Evolutionary conservation across 2,797 vertebrate genomes (phyloP), one percentile per base, ranked within the genome.

Genomic region (Sebastes trivittatus): DNA sequence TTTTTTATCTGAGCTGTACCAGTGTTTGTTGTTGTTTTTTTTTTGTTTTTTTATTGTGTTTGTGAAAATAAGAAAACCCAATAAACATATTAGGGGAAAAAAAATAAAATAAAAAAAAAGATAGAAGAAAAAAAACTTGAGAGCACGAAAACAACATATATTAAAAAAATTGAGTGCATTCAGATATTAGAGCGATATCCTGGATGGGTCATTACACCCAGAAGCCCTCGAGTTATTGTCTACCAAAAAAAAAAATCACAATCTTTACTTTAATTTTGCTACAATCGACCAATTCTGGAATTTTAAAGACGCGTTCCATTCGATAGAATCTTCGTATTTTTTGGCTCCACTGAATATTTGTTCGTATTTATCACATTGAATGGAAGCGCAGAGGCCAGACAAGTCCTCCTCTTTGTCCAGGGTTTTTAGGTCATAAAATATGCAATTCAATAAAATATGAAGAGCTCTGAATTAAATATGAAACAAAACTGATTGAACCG

Each of bases 391-490:
- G 16, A 18, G 74, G 61, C 36, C 61, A 72, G 65, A 90, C 81
- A 83, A 29, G 69, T 65, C 5, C 55, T 42, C 1, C 82, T 87
- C 87, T 90, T 91, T 92, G 86, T 89, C 86, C 82, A 14, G 5
- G 85, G 27, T 75, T 91, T 90, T 81, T 5, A 34, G 69, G 6
- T 87, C 86, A 92, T 93, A 32, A 92, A 94, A 93, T 82, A 94
- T 93, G 81, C 34, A 94, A 56, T 71, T 56, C 22, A 69, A 91
- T 94, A 85, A 94, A 94, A 93, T 87, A 93, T 92, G 88, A 83
- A 91, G 80, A 73, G 20, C 10, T 6, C 72, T 93, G 87, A 88
- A 92, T 92, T 89, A 93, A 92, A 92, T 25, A 92, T 94, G 87
- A 85, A 87, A 89, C 84, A 68, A 84, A 90, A 83, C 67, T 71